phyloP scores from a whole-genome alignment of 2,797 vertebrate genomes.

The Tiaroga cobitis region DNA sequence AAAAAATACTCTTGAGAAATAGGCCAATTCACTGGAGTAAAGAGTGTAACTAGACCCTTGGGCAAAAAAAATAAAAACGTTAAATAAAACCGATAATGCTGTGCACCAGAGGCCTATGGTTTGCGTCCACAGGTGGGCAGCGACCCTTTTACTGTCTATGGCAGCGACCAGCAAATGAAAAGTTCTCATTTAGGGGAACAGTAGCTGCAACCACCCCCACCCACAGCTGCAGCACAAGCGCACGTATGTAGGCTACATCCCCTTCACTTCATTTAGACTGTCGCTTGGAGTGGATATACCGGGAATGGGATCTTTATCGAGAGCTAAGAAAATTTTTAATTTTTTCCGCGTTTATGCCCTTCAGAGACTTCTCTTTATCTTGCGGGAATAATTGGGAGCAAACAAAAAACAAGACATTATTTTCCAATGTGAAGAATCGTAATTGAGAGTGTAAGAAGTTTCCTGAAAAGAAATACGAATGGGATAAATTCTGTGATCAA shows the following conservation, averaged over 20 bases:
- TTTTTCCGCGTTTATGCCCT: conserved; percentile 81
- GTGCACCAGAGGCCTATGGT: not conserved
- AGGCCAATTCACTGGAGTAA: not conserved
- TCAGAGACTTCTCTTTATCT: conserved; percentile 79
- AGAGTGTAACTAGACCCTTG: not conserved
- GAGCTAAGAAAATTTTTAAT: conserved; percentile 79
- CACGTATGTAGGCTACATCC: conserved; percentile 12
- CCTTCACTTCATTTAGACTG: conserved; percentile 62
- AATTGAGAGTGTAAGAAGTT: conserved; percentile 45
- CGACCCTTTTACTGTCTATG: no score
- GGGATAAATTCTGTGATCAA: conserved; percentile 59
- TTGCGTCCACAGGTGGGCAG: conserved; percentile 13
- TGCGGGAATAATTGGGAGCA: conserved; percentile 77
- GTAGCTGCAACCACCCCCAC: conserved; percentile 38
- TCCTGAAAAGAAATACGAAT: conserved; percentile 58
- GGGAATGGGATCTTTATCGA: conserved; percentile 81
- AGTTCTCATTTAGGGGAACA: conserved; percentile 19
- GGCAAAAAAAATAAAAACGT: not conserved
- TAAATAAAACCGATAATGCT: not conserved
- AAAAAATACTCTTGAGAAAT: not conserved
- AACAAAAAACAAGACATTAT: conserved; percentile 34
- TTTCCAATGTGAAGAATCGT: conserved; percentile 44
- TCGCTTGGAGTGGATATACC: conserved; percentile 72
- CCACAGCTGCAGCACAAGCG: conserved; percentile 13
- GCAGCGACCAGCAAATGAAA: not conserved